phyloP scores from a whole-genome alignment of 2,113 vertebrate genomes.

The Suricata suricatta region DNA sequence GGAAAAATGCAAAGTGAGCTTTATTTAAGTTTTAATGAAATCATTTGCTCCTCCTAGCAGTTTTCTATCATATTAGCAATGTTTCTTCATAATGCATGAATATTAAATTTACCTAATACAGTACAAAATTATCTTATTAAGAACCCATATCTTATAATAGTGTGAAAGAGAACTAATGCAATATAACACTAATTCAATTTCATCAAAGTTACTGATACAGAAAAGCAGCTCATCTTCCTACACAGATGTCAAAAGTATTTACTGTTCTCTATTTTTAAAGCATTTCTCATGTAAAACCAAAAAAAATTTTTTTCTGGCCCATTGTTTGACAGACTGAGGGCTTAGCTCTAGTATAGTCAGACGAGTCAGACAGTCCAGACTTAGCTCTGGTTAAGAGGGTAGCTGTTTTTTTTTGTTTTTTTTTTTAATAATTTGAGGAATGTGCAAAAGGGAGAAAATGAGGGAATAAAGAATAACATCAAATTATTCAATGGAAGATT shows the following conservation, averaged over 20 bases:
- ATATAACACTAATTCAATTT: constrained; percentile 77
- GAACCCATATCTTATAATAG: constrained; percentile 47
- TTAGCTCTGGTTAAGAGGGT: not conserved
- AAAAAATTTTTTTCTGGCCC: constrained; percentile 47
- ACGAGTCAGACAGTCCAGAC: not conserved
- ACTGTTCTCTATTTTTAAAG: constrained; percentile 45
- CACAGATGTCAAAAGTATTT: constrained; percentile 50
- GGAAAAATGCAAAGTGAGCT: constrained; percentile 55
- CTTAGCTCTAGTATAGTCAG: not conserved
- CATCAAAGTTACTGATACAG: constrained; percentile 64
- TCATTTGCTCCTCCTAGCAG: constrained; percentile 47
- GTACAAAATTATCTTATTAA: constrained; percentile 76
- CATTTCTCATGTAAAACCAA: constrained; percentile 21
- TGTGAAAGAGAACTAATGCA: constrained; percentile 59
- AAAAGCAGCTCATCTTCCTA: constrained; percentile 53
- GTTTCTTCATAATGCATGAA: constrained; percentile 56
- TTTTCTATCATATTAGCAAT: constrained; percentile 68
- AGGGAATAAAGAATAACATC: not conserved
- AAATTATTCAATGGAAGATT: not conserved
- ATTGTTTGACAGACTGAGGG: not conserved
- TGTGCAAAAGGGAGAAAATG: not conserved
- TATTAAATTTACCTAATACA: constrained; percentile 74
- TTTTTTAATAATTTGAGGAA: not conserved
- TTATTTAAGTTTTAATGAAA: constrained; percentile 60
- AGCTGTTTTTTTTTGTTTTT: not conserved